Conservation (phyloP, 2,797 vertebrate species). For the Ispidina lecontei region DNA sequence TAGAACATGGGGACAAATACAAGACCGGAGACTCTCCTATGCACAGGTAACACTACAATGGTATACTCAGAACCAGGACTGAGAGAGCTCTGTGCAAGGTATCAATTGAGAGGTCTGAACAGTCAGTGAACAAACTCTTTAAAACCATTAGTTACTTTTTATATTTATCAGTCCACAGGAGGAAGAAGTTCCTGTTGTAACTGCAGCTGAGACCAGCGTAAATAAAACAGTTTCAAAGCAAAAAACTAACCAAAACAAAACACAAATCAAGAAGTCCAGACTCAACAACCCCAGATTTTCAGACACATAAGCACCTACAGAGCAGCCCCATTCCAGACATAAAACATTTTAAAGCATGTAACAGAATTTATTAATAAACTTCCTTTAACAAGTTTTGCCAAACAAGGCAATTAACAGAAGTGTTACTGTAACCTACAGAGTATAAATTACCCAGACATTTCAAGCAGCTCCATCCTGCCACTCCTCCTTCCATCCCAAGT, state of each 20-base stretch:
- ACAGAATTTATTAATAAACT: neutral
- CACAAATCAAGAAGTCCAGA: neutral
- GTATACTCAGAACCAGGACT: neutral
- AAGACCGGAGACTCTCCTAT: neutral
- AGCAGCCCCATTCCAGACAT: neutral
- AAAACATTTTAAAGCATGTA: neutral
- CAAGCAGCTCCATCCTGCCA: constrained; percentile 33
- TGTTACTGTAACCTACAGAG: neutral
- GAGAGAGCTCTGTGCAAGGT: neutral
- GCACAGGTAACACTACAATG: accelerated
- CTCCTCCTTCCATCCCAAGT: constrained; percentile 29
- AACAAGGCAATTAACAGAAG: neutral
- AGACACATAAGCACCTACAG: neutral
- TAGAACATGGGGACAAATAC: accelerated
- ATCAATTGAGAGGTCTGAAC: neutral
- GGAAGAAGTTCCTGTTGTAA: neutral
- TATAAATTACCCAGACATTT: constrained; percentile 13
- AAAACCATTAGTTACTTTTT: neutral
- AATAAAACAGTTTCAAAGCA: neutral
- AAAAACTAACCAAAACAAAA: neutral
- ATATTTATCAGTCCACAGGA: neutral
- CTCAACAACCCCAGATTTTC: neutral
- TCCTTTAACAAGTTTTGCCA: neutral
- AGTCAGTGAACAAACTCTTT: neutral
- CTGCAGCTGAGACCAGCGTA: neutral